Evolutionary conservation across 23 tunicate genomes (phyloP), one percentile per base, ranked within the genome.

Genomic region (Clavelina lepadiformis): DNA sequence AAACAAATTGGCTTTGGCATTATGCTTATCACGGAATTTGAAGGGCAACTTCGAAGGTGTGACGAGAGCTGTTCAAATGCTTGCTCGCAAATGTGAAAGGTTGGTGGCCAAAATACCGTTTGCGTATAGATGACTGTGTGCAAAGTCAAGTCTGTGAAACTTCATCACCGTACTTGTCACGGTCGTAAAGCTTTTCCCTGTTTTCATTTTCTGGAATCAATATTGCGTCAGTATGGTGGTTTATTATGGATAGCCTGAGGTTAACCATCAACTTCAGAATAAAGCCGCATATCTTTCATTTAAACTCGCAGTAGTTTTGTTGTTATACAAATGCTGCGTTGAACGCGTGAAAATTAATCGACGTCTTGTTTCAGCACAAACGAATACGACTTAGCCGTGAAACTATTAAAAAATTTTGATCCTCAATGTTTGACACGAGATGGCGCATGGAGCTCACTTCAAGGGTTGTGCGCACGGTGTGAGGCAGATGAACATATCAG

Each of bases 401-500:
- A 78, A 46, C 33, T 86, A 52, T 44, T 86, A 0, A 38, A 63
- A 47, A 0, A 15, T 0, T 65, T 54, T 46, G 84, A 68, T 55
- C 68, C 84, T 20, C 21, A 46, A 4, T 71, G 32, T 18, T 11
- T 46, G 28, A 5, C 47, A 1, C 3, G 52, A 20, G 20, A 32
- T 7, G 45, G 64, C 13, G 33, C 23, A 21, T 86, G 95, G 95
- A 70, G 70, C 23, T 50, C 80, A 19, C 21, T 78, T 3, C 85
- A 78, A 58, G 84, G 64, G 13, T 56, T 68, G 1, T 86, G 95
- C 51, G 85, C 95, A 3, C 63, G 85, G 20, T 65, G 69, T 60
- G 56, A 56, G 29, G 71, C 50, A n/a, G 63, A 56, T 53, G 87
- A 80, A 5, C 24, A 28, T 4, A 38, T 35, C 38, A 62, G 55